A percentile compares a stretch with the other conserved stretches of the same genome.
phyloP scores from a whole-genome alignment of 1,140 invertebrate genomes.

The Conopomorpha cramerella region DNA sequence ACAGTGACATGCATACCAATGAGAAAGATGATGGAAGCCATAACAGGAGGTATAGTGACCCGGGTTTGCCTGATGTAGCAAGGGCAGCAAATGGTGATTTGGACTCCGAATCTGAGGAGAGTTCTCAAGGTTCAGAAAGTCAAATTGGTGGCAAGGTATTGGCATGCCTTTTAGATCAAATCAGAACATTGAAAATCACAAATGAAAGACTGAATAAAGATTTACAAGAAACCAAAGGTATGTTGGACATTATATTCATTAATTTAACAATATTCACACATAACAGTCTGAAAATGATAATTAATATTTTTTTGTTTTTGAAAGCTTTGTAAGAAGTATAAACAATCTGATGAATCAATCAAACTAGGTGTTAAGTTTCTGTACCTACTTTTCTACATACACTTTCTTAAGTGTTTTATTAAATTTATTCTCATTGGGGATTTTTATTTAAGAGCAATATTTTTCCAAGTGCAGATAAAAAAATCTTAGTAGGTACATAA shows the following conservation, averaged over 20 bases:
- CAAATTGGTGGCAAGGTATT: conserved; percentile 44
- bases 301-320: not conserved
- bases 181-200: conserved; percentile 39
- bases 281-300: conserved; percentile 1
- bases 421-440: not conserved
- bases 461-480: no score
- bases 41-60: conserved; percentile 50
- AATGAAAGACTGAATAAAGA: conserved; percentile 56
- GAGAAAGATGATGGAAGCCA: conserved; percentile 40
- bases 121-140: conserved; percentile 37
- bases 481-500: no score
- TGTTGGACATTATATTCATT: conserved; percentile 9
- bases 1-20: conserved; percentile 35
- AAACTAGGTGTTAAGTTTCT: not conserved
- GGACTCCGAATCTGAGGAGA: conserved; percentile 36
- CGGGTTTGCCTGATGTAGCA: conserved; percentile 41
- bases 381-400: not conserved
- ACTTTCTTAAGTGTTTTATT: not conserved
- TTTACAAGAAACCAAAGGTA: conserved; percentile 49
- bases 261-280: not conserved
- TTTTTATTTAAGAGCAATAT: no score
- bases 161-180: conserved; percentile 51
- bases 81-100: conserved; percentile 36
- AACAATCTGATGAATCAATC: not conserved
- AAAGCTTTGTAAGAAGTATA: no score